These are phyloP conservation scores for Xiphophorus maculatus DNA, from an alignment of 2,113 vertebrate species.

Conservation along the genomic window DNA sequence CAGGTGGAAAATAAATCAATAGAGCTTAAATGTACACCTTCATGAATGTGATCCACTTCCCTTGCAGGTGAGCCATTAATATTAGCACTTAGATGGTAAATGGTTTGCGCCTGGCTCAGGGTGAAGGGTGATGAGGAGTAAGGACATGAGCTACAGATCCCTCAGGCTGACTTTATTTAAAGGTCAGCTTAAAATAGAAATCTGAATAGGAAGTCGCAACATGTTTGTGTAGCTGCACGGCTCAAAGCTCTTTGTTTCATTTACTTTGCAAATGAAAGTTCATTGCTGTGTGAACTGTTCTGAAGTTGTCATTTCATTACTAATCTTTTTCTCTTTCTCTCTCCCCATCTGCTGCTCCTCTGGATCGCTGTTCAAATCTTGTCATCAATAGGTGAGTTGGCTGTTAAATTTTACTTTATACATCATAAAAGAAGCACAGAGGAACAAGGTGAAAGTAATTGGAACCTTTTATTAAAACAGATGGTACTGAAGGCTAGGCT, in stretches of 20 bases:
- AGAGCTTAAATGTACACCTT: background rate
- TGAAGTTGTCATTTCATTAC: slow-evolving; percentile 29
- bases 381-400: slow-evolving; percentile 72
- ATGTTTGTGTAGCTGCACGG: slow-evolving; percentile 19
- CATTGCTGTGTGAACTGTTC: slow-evolving; percentile 18
- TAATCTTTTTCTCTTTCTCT: slow-evolving; percentile 34
- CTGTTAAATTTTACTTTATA: slow-evolving; percentile 17
- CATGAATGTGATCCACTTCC: background rate
- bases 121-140: slow-evolving; percentile 18
- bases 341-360: slow-evolving; percentile 23
- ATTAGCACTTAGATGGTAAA: slow-evolving; percentile 16
- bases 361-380: slow-evolving; percentile 12
- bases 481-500: background rate
- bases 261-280: slow-evolving; percentile 23
- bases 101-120: slow-evolving; percentile 7
- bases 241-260: slow-evolving; percentile 21
- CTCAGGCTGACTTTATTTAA: slow-evolving; percentile 38
- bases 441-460: slow-evolving; percentile 38
- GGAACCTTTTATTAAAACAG: slow-evolving; percentile 16
- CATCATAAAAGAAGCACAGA: slow-evolving; percentile 11
- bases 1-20: slow-evolving; percentile 7
- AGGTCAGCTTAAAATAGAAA: slow-evolving; percentile 45
- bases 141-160: background rate
- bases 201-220: slow-evolving; percentile 18
- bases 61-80: slow-evolving; percentile 18